Conservation (phyloP, 2,113 vertebrate genomes). For the Benitochromis conjunctus region DNA sequence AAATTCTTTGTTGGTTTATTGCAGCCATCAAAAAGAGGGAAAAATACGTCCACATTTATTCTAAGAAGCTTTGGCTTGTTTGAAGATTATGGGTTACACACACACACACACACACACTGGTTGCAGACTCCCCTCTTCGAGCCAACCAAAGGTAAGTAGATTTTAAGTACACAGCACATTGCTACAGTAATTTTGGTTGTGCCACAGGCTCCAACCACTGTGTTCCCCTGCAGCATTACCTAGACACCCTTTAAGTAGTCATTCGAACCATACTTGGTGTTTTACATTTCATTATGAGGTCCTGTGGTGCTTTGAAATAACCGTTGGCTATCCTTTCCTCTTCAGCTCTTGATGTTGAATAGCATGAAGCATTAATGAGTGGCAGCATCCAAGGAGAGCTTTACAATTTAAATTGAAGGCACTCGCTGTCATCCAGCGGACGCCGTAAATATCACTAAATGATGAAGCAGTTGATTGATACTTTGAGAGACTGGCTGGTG, state of each 20-base stretch:
- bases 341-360: not conserved
- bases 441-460: not conserved
- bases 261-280: not conserved
- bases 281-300: not conserved
- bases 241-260: not conserved
- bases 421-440: not conserved
- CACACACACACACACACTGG: not conserved
- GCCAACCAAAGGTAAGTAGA: not conserved
- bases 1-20: not conserved
- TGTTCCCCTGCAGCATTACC: not conserved
- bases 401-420: not conserved
- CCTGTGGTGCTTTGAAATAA: not conserved
- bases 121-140: fast-evolving
- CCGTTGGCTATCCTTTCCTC: not conserved
- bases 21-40: not conserved
- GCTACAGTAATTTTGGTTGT: not conserved
- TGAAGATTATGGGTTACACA: not conserved
- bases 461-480: not conserved
- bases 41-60: not conserved
- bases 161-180: fast-evolving
- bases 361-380: fast-evolving
- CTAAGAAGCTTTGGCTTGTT: not conserved
- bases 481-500: not conserved
- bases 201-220: not conserved
- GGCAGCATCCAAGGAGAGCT: fast-evolving